phyloP scores from a whole-genome alignment of 1,140 invertebrate species.

The Ips typographus region DNA sequence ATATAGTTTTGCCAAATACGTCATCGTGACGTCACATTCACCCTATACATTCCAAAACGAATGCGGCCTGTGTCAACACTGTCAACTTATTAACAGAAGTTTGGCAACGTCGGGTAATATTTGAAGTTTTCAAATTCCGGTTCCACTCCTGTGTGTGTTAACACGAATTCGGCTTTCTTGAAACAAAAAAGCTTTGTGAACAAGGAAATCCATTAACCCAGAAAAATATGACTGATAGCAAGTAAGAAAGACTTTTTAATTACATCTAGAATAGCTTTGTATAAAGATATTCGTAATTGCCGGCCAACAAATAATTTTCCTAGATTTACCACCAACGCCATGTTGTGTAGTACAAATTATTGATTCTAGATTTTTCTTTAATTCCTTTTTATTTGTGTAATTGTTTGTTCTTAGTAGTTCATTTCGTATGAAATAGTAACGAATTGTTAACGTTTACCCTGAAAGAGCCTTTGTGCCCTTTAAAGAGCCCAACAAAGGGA shows the following conservation, averaged over 20 bases:
- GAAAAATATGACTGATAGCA: slow-evolving; percentile 27
- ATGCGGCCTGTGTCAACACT: no score
- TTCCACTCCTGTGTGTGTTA: no score
- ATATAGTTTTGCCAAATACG: no score
- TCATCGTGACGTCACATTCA: no score
- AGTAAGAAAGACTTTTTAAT: slow-evolving; percentile 22
- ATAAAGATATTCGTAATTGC: neutral
- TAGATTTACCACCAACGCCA: slow-evolving; percentile 20
- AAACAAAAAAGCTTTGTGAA: neutral
- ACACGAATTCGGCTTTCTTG: no score
- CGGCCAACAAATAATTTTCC: neutral
- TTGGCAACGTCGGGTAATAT: no score
- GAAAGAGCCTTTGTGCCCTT: neutral
- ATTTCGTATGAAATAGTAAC: neutral
- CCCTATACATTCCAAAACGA: no score
- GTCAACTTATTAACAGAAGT: no score
- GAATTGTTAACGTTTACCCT: neutral
- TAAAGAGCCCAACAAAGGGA: neutral
- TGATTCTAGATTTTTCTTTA: slow-evolving; percentile 39
- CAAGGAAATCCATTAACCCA: no score
- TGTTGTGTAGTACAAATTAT: slow-evolving; percentile 29
- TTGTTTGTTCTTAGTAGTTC: slow-evolving; percentile 6
- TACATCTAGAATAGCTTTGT: neutral
- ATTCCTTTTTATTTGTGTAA: neutral
- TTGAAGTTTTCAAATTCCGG: no score